Evolutionary conservation across 2,113 vertebrate genomes (phyloP).

Genomic region (Rhynchomys soricoides): DNA sequence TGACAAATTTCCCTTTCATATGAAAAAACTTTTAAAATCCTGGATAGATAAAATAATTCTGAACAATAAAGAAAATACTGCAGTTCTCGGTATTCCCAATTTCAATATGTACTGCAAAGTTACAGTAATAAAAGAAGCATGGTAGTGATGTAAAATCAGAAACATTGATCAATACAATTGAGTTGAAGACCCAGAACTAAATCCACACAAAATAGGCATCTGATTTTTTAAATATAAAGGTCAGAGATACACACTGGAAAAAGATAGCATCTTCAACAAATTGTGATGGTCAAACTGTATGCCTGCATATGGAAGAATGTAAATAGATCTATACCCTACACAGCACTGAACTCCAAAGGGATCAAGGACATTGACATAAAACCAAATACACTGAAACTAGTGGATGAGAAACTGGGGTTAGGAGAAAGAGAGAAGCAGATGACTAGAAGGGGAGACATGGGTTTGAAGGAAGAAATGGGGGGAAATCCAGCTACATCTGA

Average conservation of each 20-base stretch:
- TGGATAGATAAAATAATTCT: neutral
- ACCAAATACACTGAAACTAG: neutral
- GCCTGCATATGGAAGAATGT: neutral
- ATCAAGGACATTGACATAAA: neutral
- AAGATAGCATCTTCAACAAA: neutral
- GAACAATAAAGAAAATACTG: neutral
- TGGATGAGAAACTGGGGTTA: neutral
- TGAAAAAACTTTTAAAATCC: neutral
- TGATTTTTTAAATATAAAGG: neutral
- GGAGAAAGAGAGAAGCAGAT: neutral
- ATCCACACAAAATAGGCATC: neutral
- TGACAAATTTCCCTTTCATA: neutral
- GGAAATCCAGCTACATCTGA: neutral
- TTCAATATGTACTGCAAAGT: neutral
- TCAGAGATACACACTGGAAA: neutral
- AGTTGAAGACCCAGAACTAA: neutral
- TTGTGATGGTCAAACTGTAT: neutral
- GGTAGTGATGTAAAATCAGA: neutral
- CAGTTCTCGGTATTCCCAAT: neutral
- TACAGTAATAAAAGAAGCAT: neutral
- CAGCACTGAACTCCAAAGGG: neutral
- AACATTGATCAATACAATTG: neutral
- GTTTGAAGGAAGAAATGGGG: neutral
- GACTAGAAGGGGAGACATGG: rapidly evolving
- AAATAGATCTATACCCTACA: neutral